Evolutionary conservation across 2,113 vertebrate species (phyloP).

Genomic region (Isichthys henryi): DNA sequence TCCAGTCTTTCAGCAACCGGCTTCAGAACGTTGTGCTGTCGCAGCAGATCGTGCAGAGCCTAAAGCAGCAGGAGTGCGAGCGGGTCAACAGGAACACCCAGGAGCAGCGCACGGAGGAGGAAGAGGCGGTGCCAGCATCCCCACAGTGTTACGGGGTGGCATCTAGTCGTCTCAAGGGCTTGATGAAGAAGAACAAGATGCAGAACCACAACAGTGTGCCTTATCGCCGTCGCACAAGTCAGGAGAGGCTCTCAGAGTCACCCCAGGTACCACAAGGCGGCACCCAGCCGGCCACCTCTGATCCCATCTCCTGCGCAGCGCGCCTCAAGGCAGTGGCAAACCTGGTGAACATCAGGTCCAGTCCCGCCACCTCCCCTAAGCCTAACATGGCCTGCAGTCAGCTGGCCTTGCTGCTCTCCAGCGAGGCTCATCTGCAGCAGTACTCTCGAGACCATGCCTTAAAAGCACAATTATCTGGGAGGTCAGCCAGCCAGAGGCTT

Average conservation of each 20-base stretch:
- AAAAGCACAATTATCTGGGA: conserved; percentile 72
- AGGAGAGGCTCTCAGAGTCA: conserved; percentile 67
- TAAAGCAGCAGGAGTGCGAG: conserved; percentile 70
- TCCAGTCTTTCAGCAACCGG: conserved; percentile 81
- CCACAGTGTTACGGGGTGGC: conserved; percentile 67
- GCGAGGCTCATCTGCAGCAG: conserved; percentile 80
- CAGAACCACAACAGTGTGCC: conserved; percentile 64
- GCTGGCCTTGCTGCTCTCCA: conserved; percentile 75
- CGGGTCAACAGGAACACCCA: conserved; percentile 56
- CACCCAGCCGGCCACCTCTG: conserved; percentile 54
- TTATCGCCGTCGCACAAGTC: conserved; percentile 46
- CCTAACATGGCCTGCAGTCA: conserved; percentile 83
- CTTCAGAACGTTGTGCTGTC: conserved; percentile 80
- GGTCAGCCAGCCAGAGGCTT: conserved; percentile 74
- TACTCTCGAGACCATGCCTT: conserved; percentile 81
- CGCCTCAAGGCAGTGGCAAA: conserved; percentile 76
- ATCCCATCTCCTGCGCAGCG: conserved; percentile 73
- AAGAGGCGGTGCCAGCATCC: not conserved
- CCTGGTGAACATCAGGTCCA: conserved; percentile 76
- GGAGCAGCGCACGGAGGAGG: conserved; percentile 54
- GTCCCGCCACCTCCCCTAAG: conserved; percentile 73
- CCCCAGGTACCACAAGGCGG: conserved; percentile 54
- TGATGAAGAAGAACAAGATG: conserved; percentile 70
- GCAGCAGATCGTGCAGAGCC: conserved; percentile 75
- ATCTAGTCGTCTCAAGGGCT: conserved; percentile 71